Base-by-base conservation (phyloP, 2,797 vertebrate genomes). In the Oreochromis mossambicus region DNA sequence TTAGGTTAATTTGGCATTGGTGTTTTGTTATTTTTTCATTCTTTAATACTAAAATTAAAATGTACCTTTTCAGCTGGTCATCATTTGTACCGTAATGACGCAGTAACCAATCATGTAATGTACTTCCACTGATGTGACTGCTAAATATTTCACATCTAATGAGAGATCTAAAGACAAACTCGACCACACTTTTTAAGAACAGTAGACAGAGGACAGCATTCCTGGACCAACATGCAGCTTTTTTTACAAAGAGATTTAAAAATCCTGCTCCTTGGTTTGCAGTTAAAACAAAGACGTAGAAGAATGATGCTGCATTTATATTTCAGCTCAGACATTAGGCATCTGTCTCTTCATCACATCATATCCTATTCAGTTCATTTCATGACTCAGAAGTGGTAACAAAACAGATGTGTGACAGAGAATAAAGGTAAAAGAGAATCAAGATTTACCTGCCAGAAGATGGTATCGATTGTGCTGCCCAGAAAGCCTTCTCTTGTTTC, bases 391-490 rank as follows among this genome's bases (percentile, higher is more conserved):
- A 46, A 46, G 48, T 83, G 51, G 51, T 19, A 66, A 43, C 21
- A 14, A 5, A 73, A 14, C 5, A 7, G 52, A 73, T 3, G 34
- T 15, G 51, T 52, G 73, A 0, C 34, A 52, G 26, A 79, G 43
- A 48, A 41, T 5, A 8, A 8, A 48, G 76, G 68, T 29, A 19
- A 19, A 41, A 58, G 12, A 78, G 29, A 43, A 26, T 7, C 7
- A 6, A 48, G 77, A 80, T 95, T 97, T 93, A 99, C 98, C 97
- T 99, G 98, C 98, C 98, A 99, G 95, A 99, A 99, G 96, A 99
- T 99, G 95, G 97, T 98, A 87, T 99, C 98, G 96, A 99, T 99
- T 82, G 98, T 98, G 91, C 97, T 98, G 80, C 98, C 98, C 83
- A 99, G 96, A 92, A 99, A 99, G 87, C 98, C 97, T 56, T 99